phyloP scores from a whole-genome alignment of 2,113 vertebrate genomes.

The Sclerurus mexicanus region DNA sequence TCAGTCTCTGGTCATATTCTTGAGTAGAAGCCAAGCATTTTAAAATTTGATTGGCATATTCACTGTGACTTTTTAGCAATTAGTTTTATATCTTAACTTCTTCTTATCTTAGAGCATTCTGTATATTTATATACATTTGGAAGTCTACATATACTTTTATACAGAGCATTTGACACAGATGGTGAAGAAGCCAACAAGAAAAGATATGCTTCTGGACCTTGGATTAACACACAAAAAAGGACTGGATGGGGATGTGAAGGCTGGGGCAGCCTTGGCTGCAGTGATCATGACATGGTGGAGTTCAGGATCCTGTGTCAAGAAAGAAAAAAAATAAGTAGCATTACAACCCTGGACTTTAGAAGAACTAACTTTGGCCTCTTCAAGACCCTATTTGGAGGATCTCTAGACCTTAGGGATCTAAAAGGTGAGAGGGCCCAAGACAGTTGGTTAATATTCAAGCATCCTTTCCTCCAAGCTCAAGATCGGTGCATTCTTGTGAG shows the following conservation, averaged over 20 bases:
- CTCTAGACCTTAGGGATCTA: neutral
- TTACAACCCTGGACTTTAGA: neutral
- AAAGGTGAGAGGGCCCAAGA: neutral
- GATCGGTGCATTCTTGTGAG: neutral
- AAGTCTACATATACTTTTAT: neutral
- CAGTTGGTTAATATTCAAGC: neutral
- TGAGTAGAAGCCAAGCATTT: neutral
- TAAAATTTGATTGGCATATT: neutral
- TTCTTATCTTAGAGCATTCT: neutral
- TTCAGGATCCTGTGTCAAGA: neutral
- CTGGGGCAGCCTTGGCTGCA: too few species aligned
- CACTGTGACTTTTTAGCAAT: neutral
- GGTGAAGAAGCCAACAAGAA: neutral
- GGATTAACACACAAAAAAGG: neutral
- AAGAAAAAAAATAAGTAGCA: neutral
- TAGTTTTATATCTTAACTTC: neutral
- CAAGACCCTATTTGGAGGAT: neutral
- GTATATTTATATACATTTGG: neutral
- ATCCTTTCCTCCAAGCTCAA: neutral
- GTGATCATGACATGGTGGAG: neutral
- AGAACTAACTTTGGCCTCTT: neutral
- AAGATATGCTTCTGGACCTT: neutral
- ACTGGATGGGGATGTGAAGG: neutral
- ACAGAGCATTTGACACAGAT: neutral
- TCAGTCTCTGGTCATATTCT: neutral